Evolutionary conservation across 1,140 invertebrate genomes (phyloP).

Genomic region (Drosophila ananassae): DNA sequence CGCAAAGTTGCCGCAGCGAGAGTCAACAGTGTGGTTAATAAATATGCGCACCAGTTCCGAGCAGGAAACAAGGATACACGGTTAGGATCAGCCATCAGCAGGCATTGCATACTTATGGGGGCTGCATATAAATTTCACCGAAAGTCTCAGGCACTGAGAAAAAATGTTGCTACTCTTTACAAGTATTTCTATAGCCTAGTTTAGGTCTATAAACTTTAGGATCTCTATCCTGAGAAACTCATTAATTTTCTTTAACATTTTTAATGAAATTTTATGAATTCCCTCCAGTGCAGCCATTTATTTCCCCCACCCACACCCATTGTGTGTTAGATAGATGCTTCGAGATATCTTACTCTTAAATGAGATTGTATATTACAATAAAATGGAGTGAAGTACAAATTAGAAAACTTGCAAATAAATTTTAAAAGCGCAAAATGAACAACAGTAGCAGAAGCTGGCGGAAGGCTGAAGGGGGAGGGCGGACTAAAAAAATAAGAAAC

Average conservation of each 20-base stretch:
- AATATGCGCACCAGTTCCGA: conserved; percentile 60
- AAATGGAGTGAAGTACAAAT: conserved; percentile 83
- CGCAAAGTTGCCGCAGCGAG: conserved; percentile 60
- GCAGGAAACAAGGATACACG: conserved; percentile 49
- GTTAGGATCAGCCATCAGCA: conserved; percentile 58
- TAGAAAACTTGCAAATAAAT: conserved; percentile 84
- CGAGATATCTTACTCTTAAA: conserved; percentile 63
- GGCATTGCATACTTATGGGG: conserved; percentile 62
- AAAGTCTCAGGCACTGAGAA: not conserved
- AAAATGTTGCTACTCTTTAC: not conserved
- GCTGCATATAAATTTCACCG: not conserved
- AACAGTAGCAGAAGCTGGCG: conserved; percentile 16
- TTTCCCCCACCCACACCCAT: not conserved
- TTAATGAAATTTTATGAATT: not conserved
- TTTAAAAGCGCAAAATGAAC: conserved; percentile 73
- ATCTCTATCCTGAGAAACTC: too few relatives aligned
- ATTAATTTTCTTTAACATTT: too few relatives aligned
- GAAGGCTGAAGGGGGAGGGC: conserved; percentile 4
- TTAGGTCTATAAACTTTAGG: too few relatives aligned
- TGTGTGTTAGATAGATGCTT: conserved; percentile 49
- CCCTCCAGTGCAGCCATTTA: not conserved
- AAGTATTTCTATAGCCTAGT: too few relatives aligned
- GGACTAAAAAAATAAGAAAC: not conserved
- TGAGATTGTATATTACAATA: conserved; percentile 83
- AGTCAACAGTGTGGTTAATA: conserved; percentile 81